Evolutionary conservation across 2,797 vertebrate species (phyloP).

Genomic region (Diplodus sargus): DNA sequence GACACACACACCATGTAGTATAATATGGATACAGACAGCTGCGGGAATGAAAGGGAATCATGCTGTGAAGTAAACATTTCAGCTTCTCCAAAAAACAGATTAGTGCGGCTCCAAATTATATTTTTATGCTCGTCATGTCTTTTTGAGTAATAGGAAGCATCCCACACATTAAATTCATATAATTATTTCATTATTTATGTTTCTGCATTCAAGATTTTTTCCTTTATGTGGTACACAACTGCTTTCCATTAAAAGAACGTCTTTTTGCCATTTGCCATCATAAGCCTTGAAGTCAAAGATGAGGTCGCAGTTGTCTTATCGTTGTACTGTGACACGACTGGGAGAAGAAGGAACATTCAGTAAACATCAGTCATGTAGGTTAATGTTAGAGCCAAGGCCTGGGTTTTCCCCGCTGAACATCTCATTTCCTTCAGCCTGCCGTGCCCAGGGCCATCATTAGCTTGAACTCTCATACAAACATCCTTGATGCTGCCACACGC

Average conservation of each 20-base stretch:
- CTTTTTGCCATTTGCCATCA: constrained; percentile 23
- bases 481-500: constrained; percentile 60
- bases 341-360: constrained; percentile 44
- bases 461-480: constrained; percentile 58
- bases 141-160: constrained; percentile 17
- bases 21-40: constrained; percentile 64
- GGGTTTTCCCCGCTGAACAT: constrained; percentile 76
- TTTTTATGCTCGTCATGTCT: constrained; percentile 3
- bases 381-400: constrained; percentile 66
- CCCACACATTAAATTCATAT: neutral
- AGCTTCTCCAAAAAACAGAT: constrained; percentile 33
- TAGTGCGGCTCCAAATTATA: constrained; percentile 14
- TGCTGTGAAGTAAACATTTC: constrained; percentile 57
- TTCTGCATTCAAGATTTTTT: neutral
- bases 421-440: constrained; percentile 73
- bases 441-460: constrained; percentile 74
- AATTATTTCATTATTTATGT: constrained; percentile 7
- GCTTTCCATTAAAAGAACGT: neutral
- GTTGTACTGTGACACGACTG: constrained; percentile 34
- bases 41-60: constrained; percentile 45
- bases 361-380: constrained; percentile 72
- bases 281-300: constrained; percentile 29
- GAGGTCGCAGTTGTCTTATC: constrained; percentile 48
- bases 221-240: neutral
- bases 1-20: constrained; percentile 41